Evolutionary conservation across 2,113 vertebrate species (phyloP).

Genomic region (Megaceryle maxima): DNA sequence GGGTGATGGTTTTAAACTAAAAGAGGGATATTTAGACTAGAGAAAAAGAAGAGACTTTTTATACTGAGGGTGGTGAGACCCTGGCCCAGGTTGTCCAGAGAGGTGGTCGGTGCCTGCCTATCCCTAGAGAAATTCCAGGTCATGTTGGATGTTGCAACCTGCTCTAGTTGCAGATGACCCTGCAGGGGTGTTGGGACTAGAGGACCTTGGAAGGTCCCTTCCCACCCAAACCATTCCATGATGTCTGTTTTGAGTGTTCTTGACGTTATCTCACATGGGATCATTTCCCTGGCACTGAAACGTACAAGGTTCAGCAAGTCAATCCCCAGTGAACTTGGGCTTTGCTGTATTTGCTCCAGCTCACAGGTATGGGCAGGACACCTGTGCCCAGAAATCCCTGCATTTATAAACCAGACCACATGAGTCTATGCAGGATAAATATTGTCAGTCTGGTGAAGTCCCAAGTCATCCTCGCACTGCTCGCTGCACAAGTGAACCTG

Average conservation of each 20-base stretch:
- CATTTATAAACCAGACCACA: background rate
- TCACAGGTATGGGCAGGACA: accelerated
- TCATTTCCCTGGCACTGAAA: background rate
- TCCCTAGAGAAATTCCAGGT: background rate
- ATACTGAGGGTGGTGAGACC: no score
- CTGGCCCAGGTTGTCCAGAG: no score
- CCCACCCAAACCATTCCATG: background rate
- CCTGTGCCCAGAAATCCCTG: background rate
- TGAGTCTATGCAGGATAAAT: background rate
- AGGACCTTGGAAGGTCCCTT: background rate
- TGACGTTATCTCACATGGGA: accelerated
- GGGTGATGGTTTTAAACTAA: no score
- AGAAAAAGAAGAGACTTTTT: no score
- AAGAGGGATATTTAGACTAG: no score
- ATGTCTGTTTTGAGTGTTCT: no score
- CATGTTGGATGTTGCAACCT: background rate
- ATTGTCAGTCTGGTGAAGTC: accelerated
- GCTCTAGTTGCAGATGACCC: background rate
- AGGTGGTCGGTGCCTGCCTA: no score
- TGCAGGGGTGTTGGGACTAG: background rate
- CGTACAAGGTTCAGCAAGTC: background rate
- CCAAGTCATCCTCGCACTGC: accelerated
- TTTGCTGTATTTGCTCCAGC: background rate
- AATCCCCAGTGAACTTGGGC: background rate
- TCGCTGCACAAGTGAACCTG: accelerated